Percentiles rank a stretch among this genome's conserved stretches.
phyloP scores from a whole-genome alignment of 2,797 vertebrate species.

The Enteromius viviparus region DNA sequence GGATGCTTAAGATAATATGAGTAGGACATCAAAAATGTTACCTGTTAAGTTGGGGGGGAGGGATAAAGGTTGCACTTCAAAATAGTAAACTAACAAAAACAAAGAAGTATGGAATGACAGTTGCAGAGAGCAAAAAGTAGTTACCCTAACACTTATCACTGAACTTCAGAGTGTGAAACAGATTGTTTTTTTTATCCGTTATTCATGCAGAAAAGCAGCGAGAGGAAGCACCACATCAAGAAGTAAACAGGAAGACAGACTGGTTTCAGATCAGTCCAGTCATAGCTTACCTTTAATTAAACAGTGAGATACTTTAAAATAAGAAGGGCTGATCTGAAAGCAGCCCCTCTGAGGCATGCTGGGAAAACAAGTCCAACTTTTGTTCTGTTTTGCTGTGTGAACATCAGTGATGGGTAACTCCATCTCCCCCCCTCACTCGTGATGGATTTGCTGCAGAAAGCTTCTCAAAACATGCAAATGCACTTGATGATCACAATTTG shows the following conservation, averaged over 20 bases:
- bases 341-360: slow-evolving; percentile 27
- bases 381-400: slow-evolving; percentile 13
- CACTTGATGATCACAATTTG: slow-evolving; percentile 67
- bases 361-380: slow-evolving; percentile 23
- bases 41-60: slow-evolving; percentile 62
- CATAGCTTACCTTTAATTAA: neutral
- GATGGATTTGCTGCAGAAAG: slow-evolving; percentile 32
- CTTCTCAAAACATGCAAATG: slow-evolving; percentile 63
- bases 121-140: slow-evolving; percentile 41
- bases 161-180: slow-evolving; percentile 33
- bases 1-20: slow-evolving; percentile 50
- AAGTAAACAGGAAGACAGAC: slow-evolving; percentile 33
- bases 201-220: slow-evolving; percentile 39
- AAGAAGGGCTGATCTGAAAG: slow-evolving; percentile 42
- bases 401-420: slow-evolving; percentile 7
- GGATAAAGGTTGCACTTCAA: slow-evolving; percentile 61
- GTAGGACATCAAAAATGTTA: slow-evolving; percentile 58
- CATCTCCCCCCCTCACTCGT: slow-evolving; percentile 11
- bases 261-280: slow-evolving; percentile 41
- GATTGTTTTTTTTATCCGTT: neutral
- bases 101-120: slow-evolving; percentile 53
- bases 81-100: slow-evolving; percentile 64
- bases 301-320: neutral
- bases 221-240: slow-evolving; percentile 25
- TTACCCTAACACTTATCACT: slow-evolving; percentile 20